Percentiles rank a stretch among this genome's conserved stretches.
phyloP scores from a whole-genome alignment of 2,797 vertebrate genomes.

The Manis javanica region DNA sequence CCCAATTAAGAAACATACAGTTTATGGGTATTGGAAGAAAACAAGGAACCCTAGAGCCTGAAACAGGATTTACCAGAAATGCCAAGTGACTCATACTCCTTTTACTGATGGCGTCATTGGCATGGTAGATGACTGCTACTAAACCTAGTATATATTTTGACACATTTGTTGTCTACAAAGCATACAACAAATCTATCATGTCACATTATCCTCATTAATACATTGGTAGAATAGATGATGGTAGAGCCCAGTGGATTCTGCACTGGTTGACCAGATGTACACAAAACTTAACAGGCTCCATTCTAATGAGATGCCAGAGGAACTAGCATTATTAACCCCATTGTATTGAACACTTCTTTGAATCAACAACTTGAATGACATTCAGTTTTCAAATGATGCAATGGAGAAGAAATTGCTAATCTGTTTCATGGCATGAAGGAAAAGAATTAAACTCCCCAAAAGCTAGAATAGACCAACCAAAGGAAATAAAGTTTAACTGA shows the following conservation, averaged over 20 bases:
- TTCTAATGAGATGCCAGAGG: neutral
- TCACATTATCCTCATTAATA: slow-evolving; percentile 2
- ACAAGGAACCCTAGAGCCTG: neutral
- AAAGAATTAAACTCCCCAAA: neutral
- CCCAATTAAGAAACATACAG: neutral
- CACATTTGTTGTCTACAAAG: neutral
- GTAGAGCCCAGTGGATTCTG: neutral
- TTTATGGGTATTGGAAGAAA: slow-evolving; percentile 52
- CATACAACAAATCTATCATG: slow-evolving; percentile 32
- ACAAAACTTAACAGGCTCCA: neutral
- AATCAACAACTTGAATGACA: slow-evolving; percentile 14
- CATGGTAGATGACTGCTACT: slow-evolving; percentile 20
- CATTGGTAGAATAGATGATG: neutral
- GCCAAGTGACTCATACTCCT: slow-evolving; percentile 3
- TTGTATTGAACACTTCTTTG: slow-evolving; percentile 6
- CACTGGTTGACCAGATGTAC: slow-evolving; percentile 6
- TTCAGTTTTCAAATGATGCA: slow-evolving; percentile 36
- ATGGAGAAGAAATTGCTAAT: neutral
- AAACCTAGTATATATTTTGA: neutral
- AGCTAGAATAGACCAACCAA: neutral
- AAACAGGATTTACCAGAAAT: slow-evolving; percentile 13
- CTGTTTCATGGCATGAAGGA: slow-evolving; percentile 33
- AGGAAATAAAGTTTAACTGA: slow-evolving; percentile 47
- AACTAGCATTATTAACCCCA: slow-evolving; percentile 35
- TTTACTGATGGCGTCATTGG: slow-evolving; percentile 8